Evolutionary conservation across 2,888 invertebrate genomes (phyloP), one percentile per base, ranked within the genome.

Genomic region (Fragum sueziense): DNA sequence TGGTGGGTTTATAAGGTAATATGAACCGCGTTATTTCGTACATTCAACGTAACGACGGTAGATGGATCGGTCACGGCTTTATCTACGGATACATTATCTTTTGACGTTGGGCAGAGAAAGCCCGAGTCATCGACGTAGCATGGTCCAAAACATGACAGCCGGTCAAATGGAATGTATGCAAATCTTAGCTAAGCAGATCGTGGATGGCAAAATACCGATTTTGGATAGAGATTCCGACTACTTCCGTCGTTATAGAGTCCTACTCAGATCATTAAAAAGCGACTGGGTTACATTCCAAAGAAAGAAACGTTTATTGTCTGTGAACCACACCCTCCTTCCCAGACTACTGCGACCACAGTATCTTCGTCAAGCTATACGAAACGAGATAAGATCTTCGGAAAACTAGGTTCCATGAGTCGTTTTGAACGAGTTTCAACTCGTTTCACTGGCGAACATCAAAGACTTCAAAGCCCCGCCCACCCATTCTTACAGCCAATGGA

Each of bases 61-160:
- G 37, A 37, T 37, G 37, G 37, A 37, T 37, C 37, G 37, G 29
- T 57, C 57, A 25, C 7, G 57, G 14, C 25, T 57, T 29, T 57
- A 29, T 57, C 57, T 57, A 7, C 27, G 57, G 29, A 57, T 57
- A 27, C 57, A 57, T 57, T 57, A 57, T 57, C 57, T 57, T 27
- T 14, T 57, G 9, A 57, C 57, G 14, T 27, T 57, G 57, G 57
- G 57, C 9, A 57, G 57, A 1, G 57, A 57, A 20, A 57, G 14
- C 27, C 27, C 57, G 14, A 29, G 57, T 57, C 57, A 29, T 57
- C 7, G 57, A 57, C 57, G 27, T 57, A 29, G 7, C 11, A 57
- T 57, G 57, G 20, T 57, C 57, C 27, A 57, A 57, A 29, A 25
- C 27, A 57, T 57, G 57, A 57, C 57, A 25, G 14, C 57, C 7